Conservation (phyloP, 2,888 invertebrate species). For the Ichneumon xanthorius region DNA sequence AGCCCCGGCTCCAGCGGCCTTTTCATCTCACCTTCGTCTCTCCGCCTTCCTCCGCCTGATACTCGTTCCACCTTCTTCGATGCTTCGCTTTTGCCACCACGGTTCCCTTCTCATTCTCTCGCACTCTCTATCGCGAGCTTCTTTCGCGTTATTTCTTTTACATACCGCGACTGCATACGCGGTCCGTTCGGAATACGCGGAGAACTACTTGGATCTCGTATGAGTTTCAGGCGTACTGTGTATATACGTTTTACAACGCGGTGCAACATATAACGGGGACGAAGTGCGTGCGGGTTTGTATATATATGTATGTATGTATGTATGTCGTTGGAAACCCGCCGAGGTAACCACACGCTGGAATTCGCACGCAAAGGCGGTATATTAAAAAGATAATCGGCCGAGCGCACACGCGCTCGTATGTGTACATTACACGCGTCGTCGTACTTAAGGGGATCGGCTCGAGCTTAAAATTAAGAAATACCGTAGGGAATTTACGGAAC, state of each 20-base stretch:
- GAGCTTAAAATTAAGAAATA: slow-evolving; percentile 16
- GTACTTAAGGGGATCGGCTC: background rate
- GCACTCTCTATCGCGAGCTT: slow-evolving; percentile 40
- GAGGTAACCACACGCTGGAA: slow-evolving; percentile 66
- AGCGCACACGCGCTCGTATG: slow-evolving; percentile 52
- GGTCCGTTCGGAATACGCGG: background rate
- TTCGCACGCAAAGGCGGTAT: slow-evolving; percentile 71
- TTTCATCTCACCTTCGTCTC: slow-evolving; percentile 59
- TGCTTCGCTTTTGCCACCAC: slow-evolving; percentile 12
- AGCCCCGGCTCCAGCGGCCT: slow-evolving; percentile 51
- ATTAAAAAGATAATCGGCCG: slow-evolving; percentile 75
- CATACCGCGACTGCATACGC: slow-evolving; percentile 67
- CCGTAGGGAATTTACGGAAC: background rate
- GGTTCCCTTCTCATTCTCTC: slow-evolving; percentile 20
- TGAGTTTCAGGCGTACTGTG: slow-evolving; percentile 12
- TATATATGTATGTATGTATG: background rate
- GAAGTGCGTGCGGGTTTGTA: slow-evolving; percentile 40
- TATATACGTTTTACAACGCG: slow-evolving; percentile 37
- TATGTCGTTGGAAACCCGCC: slow-evolving; percentile 25
- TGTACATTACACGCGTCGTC: slow-evolving; percentile 13
- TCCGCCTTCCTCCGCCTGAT: slow-evolving; percentile 18
- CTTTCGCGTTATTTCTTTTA: slow-evolving; percentile 62
- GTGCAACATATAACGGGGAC: slow-evolving; percentile 52
- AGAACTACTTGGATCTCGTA: slow-evolving; percentile 26
- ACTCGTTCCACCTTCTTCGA: slow-evolving; percentile 39